Conservation (phyloP, 1,140 invertebrate species). For the Phymastichus coffea region DNA sequence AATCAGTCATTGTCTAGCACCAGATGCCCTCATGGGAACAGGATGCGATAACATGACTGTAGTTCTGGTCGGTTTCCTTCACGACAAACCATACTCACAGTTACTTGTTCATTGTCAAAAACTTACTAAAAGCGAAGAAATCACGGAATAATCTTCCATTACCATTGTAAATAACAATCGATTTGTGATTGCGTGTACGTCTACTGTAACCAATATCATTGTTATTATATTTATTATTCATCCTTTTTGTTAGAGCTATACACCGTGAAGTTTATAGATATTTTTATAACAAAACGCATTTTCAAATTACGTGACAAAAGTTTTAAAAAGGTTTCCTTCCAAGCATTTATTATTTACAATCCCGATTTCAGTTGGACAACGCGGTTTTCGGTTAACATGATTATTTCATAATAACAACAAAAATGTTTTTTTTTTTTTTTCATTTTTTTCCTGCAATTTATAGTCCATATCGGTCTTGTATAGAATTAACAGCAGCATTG, state of each 20-base stretch:
- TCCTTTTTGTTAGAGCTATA: slow-evolving; percentile 30
- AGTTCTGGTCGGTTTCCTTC: slow-evolving; percentile 78
- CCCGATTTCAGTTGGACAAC: slow-evolving; percentile 46
- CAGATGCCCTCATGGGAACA: slow-evolving; percentile 94
- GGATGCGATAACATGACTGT: slow-evolving; percentile 99
- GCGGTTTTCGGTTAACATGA: slow-evolving; percentile 25
- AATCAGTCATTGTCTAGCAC: slow-evolving; percentile 90
- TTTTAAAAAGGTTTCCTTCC: slow-evolving; percentile 17
- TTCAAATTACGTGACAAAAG: slow-evolving; percentile 13
- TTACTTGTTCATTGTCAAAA: slow-evolving; percentile 42
- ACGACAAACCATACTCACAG: slow-evolving; percentile 73
- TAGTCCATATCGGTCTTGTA: slow-evolving; percentile 69
- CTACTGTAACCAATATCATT: slow-evolving; percentile 20
- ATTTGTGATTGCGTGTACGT: slow-evolving; percentile 20
- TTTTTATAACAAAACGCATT: slow-evolving; percentile 40
- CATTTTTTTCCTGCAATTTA: too few species aligned
- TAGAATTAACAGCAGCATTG: slow-evolving; percentile 89
- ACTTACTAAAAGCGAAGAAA: slow-evolving; percentile 14
- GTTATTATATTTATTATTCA: slow-evolving; percentile 29
- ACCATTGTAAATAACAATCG: slow-evolving; percentile 20
- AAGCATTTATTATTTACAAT: slow-evolving; percentile 48
- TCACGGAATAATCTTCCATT: slow-evolving; percentile 12
- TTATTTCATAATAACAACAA: slow-evolving; percentile 21
- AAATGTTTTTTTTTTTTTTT: too few species aligned
- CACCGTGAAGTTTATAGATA: slow-evolving; percentile 43